Evolutionary conservation across 2,797 vertebrate species (phyloP).

Genomic region (Oryzias dopingdopingensis): DNA sequence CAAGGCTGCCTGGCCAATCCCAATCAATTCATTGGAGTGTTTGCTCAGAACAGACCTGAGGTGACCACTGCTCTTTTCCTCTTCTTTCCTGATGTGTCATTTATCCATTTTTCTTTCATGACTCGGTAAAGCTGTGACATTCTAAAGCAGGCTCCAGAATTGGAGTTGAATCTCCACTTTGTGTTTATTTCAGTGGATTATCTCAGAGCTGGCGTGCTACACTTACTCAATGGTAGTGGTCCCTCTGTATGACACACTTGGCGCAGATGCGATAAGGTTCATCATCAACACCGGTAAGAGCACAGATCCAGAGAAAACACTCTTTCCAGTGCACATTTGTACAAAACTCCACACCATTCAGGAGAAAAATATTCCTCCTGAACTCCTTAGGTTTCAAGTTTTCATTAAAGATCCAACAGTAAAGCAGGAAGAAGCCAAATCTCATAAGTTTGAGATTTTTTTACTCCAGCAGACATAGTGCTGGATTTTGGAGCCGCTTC

Average conservation of each 20-base stretch:
- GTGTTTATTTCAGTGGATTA: conserved; percentile 88
- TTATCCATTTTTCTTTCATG: background rate
- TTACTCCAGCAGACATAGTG: too few relatives aligned
- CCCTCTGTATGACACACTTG: conserved; percentile 94
- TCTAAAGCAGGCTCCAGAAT: too few relatives aligned
- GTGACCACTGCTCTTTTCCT: conserved; percentile 61
- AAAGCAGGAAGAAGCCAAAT: too few relatives aligned
- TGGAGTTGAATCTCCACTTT: background rate
- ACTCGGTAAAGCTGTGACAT: too few relatives aligned
- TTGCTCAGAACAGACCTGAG: conserved; percentile 98
- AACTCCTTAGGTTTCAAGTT: background rate
- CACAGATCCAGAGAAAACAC: background rate
- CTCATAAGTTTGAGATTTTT: too few relatives aligned
- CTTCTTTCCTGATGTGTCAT: background rate
- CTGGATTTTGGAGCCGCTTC: too few relatives aligned
- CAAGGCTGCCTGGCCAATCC: conserved; percentile 87
- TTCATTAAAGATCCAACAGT: background rate
- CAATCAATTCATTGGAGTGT: conserved; percentile 92
- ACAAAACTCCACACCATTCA: too few relatives aligned
- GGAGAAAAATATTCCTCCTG: too few relatives aligned
- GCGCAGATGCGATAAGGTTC: conserved; percentile 91
- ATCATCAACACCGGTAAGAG: conserved; percentile 93
- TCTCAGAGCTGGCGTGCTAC: conserved; percentile 95
- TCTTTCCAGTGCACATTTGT: too few relatives aligned
- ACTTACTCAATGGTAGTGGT: conserved; percentile 98